phyloP scores from a whole-genome alignment of 2,797 vertebrate species.

The Gallinago nigripennis region DNA sequence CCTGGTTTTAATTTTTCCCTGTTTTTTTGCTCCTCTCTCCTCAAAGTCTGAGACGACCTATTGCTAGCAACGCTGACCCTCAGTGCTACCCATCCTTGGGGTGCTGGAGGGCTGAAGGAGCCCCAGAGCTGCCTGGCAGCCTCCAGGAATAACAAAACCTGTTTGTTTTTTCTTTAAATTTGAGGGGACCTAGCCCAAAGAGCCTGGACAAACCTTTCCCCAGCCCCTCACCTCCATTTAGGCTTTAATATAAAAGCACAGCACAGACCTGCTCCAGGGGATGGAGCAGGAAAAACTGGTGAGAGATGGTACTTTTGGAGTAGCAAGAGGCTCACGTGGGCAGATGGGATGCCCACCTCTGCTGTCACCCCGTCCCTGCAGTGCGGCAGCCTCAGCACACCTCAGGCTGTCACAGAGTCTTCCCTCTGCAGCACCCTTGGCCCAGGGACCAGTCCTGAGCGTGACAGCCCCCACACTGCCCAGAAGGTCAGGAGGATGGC shows the following conservation, averaged over 20 bases:
- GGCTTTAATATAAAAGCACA: neutral
- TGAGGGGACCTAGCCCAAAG: neutral
- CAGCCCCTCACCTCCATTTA: neutral
- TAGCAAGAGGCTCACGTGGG: neutral
- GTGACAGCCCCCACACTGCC: neutral
- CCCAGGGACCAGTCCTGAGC: fast-evolving
- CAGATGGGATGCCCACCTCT: fast-evolving
- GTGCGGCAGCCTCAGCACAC: neutral
- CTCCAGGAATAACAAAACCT: neutral
- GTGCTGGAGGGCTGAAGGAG: neutral
- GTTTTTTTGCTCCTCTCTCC: neutral
- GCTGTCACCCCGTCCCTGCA: fast-evolving
- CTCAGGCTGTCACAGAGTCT: neutral
- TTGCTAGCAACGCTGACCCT: neutral
- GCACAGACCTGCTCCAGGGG: neutral
- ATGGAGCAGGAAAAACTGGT: neutral
- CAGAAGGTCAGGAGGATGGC: fast-evolving
- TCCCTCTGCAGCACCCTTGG: neutral
- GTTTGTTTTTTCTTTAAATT: neutral
- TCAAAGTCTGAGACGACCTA: neutral
- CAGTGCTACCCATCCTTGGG: fast-evolving
- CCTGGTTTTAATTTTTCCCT: neutral
- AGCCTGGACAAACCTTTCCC: neutral
- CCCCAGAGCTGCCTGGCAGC: neutral
- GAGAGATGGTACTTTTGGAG: neutral